Base-by-base conservation (phyloP, 2,888 invertebrate species). In the Buathra laborator region DNA sequence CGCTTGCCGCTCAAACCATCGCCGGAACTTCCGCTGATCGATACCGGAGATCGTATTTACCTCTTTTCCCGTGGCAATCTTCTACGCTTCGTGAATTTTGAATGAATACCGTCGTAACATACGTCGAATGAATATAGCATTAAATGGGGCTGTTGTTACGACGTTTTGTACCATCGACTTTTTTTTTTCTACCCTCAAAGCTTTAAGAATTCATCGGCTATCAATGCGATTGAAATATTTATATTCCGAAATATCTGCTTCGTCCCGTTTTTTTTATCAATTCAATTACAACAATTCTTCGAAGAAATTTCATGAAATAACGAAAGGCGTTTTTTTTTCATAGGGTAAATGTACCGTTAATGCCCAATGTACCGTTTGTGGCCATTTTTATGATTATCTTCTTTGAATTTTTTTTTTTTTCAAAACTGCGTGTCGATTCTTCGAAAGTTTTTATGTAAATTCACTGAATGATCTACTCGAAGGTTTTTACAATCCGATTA, bases 31-130 rank as follows among this genome's bases (percentile, higher is more conserved):
- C 16, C 67, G 10, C 78, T 79, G 85, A 85, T 85, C 85, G 85
- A 85, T 85, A 85, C 81, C 85, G 85, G 85, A 85, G 79, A 85
- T 85, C 85, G 80, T 83, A 86, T 83, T 86, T 86, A 86, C 85
- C 83, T 86, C 85, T 78, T 83, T 81, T 53, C 62, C 77, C 64
- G 29, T 72, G 68, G 72, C 85, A 86, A 83, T 83, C 77, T 83
- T 83, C 72, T 80, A 86, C 83, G 83, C 66, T 83, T 12, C 56
- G 83, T 72, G 85, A 86, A 86, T 86, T 75, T 51, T 48, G 48
- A 85, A 85, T 83, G 80, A 86, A 83, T 68, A 64, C 74, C 83
- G 68, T 44, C 83, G 68, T 44, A n/a, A n/a, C 79, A 79, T 37
- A 82, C 64, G 76, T 75, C 70, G 70, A 75, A 75, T 66, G 70